A percentile compares a stretch with the other conserved stretches of the same genome.
phyloP scores from a whole-genome alignment of 2,888 invertebrate genomes.

The Incurvaria masculella region DNA sequence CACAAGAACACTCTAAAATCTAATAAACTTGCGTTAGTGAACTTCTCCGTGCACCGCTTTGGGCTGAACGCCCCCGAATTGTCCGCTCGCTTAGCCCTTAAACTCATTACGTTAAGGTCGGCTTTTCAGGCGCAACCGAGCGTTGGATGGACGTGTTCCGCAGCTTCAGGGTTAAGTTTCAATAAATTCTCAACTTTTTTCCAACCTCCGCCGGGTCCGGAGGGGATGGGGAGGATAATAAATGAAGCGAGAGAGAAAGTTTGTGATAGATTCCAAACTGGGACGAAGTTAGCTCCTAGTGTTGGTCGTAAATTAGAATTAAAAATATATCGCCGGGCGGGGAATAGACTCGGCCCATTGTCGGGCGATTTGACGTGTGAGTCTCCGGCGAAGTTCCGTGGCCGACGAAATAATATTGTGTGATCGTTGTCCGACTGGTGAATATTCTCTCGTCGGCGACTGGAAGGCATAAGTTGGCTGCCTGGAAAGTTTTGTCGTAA shows the following conservation, averaged over 20 bases:
- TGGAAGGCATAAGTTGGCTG: no score
- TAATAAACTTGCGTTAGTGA: not conserved
- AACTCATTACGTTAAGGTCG: not conserved
- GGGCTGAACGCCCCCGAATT: not conserved
- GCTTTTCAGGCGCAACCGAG: not conserved
- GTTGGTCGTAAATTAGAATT: not conserved
- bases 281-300: not conserved
- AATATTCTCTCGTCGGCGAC: no score
- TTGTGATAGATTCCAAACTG: not conserved
- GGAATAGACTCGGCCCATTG: no score
- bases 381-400: no score
- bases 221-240: not conserved
- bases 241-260: not conserved
- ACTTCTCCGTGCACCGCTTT: not conserved
- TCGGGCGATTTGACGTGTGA: no score
- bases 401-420: no score
- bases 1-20: not conserved
- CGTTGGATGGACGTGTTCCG: not conserved
- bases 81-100: not conserved
- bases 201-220: not conserved
- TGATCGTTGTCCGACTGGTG: not conserved
- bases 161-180: not conserved
- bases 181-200: not conserved
- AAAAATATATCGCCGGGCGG: not conserved
- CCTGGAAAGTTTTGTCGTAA: no score